Conservation (phyloP, 2,797 vertebrate genomes). For the Arnoldichthys spilopterus region DNA sequence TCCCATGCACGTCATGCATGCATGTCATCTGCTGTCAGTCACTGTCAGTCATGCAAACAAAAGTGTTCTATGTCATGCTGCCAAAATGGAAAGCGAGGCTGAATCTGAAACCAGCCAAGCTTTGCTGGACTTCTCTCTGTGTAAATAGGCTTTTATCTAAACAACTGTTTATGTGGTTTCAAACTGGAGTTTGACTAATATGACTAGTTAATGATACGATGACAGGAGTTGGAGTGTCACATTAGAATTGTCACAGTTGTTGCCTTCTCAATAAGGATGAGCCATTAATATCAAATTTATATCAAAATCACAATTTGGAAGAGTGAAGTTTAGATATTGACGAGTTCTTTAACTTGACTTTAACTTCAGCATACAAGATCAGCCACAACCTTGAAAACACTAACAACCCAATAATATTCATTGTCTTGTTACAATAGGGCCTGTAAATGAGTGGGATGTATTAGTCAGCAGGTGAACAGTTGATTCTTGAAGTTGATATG, state of each 20-base stretch:
- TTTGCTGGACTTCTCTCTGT: constrained; percentile 28
- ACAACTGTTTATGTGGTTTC: neutral
- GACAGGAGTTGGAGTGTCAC: neutral
- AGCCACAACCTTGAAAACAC: no score
- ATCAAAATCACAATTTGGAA: no score
- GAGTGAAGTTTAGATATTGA: no score
- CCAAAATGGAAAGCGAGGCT: neutral
- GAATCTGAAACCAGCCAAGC: constrained; percentile 8
- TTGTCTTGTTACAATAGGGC: no score
- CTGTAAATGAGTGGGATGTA: no score
- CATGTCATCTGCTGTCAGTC: neutral
- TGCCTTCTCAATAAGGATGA: no score
- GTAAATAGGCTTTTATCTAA: constrained; percentile 1
- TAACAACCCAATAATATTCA: no score
- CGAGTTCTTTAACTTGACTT: no score
- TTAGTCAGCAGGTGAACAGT: no score
- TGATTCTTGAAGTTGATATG: no score
- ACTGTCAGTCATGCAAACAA: neutral
- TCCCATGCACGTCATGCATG: neutral
- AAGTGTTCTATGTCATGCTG: constrained; percentile 1
- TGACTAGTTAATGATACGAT: neutral
- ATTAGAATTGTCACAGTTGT: neutral
- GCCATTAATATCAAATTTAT: no score
- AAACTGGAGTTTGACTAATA: neutral
- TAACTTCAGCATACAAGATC: no score